Evolutionary conservation across 2,797 vertebrate species (phyloP).

Genomic region (Bradypus variegatus): DNA sequence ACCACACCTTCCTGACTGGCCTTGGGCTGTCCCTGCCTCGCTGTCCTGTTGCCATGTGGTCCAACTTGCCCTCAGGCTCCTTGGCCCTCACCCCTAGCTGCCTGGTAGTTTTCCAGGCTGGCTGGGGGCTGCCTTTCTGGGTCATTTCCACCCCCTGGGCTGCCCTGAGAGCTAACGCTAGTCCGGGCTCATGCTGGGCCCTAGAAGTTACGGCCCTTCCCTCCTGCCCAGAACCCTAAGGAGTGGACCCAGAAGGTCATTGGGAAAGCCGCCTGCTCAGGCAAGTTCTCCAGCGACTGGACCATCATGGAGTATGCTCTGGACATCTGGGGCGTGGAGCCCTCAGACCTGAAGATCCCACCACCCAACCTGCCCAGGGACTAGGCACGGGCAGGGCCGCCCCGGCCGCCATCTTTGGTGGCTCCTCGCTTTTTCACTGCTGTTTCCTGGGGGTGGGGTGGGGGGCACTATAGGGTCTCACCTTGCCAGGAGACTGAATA

Average conservation of each 20-base stretch:
- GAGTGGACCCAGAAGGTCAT: slow-evolving; percentile 86
- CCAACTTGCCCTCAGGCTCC: neutral
- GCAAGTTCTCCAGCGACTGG: slow-evolving; percentile 88
- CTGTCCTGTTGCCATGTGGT: too few species aligned
- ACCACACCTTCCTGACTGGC: too few species aligned
- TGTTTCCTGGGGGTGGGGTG: neutral
- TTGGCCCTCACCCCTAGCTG: neutral
- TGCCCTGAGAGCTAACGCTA: too few species aligned
- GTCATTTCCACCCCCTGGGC: too few species aligned
- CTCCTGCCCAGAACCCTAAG: slow-evolving; percentile 76
- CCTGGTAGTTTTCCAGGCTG: too few species aligned
- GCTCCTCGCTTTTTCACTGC: neutral
- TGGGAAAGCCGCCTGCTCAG: slow-evolving; percentile 82
- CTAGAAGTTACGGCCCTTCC: neutral
- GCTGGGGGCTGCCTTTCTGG: too few species aligned
- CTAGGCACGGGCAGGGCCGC: slow-evolving; percentile 40
- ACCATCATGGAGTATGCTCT: slow-evolving; percentile 82
- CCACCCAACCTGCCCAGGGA: slow-evolving; percentile 81
- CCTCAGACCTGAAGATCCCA: slow-evolving; percentile 80
- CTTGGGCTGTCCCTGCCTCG: too few species aligned
- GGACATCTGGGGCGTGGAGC: slow-evolving; percentile 86
- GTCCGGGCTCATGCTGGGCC: too few species aligned
- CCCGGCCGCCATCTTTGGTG: neutral
- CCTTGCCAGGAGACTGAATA: neutral
- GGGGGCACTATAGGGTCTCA: neutral